Base-by-base conservation (phyloP, 30 jellyfish, hydroid and myxozoan species). In the Turritopsis rubra region DNA sequence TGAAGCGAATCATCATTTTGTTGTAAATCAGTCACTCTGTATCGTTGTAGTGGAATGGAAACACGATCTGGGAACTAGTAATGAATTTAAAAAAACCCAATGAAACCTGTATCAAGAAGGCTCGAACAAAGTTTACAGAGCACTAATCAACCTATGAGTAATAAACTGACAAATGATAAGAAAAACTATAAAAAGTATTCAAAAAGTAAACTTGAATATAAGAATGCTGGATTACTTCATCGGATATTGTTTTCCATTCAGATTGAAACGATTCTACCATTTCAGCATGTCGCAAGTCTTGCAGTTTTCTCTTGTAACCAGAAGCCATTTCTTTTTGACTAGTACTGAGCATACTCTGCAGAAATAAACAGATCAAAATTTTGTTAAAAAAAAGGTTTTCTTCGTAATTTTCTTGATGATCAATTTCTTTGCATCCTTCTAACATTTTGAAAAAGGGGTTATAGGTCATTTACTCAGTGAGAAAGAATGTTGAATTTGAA, bases 321-420 rank as follows among this genome's bases (percentile, higher is more conserved):
- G 77, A 23, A 0, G 77, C 77, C 28, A 68, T 23, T 68, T 68
- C 77, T 68, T 68, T 68, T 68, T 68, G 77, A 1, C 77, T 68
- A 22, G 16, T 9, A 68, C 31, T 68, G 30, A 68, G 77, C 30
- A 68, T 7, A 19, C 22, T 19, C 77, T 68, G 30, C 9, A 68
- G 19, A 8, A 68, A 19, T 7, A 0, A 68, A 7, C 8, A 7
- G 22, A 68, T 68, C 9, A 19, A 19, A 8, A 68, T 0, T n/a
- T n/a, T n/a, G n/a, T n/a, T n/a, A n/a, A n/a, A n/a, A n/a, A n/a
- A n/a, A n/a, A n/a, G n/a, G n/a, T n/a, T n/a, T n/a, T n/a, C n/a
- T n/a, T n/a, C n/a, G n/a, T n/a, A n/a, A n/a, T n/a, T n/a, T n/a
- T n/a, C n/a, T n/a, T n/a, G 60, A 41, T 41, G 9, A 41, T 41